A percentile compares a stretch with the other conserved stretches of the same genome.
These are phyloP conservation scores for Drosophila ezoana DNA, from an alignment of 2,888 invertebrate species.

Conservation along the genomic window DNA sequence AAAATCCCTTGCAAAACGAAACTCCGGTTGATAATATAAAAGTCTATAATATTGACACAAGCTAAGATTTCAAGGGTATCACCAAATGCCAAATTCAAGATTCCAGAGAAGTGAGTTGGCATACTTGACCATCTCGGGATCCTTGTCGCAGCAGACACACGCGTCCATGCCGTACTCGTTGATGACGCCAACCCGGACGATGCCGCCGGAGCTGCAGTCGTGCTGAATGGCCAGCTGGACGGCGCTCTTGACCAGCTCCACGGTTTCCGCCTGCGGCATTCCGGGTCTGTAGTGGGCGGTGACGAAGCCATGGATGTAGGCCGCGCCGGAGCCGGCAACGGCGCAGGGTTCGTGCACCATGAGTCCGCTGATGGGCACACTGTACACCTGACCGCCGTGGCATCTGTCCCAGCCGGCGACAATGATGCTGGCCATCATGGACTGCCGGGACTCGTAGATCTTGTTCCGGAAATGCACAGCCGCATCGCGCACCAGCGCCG, in stretches of 20 bases:
- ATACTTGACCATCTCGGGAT: conserved; percentile 32
- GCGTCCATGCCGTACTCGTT: conserved; percentile 93
- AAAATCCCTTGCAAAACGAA: too few species aligned
- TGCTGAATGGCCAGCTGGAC: conserved; percentile 94
- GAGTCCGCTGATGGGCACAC: conserved; percentile 93
- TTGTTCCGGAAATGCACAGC: conserved; percentile 96
- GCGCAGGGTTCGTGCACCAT: conserved; percentile 92
- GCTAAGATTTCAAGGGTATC: not conserved
- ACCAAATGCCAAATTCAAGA: conserved; percentile 8
- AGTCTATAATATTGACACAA: not conserved
- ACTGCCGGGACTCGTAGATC: conserved; percentile 97
- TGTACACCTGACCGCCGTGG: conserved; percentile 92
- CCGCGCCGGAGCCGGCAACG: conserved; percentile 98
- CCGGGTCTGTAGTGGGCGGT: conserved; percentile 94
- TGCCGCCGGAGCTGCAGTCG: conserved; percentile 97
- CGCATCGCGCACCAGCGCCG: conserved; percentile 94
- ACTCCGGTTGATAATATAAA: not conserved
- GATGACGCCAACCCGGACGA: conserved; percentile 94
- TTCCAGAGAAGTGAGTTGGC: conserved; percentile 20
- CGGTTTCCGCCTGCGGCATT: conserved; percentile 93
- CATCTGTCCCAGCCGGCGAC: conserved; percentile 98
- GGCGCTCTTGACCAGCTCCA: conserved; percentile 92
- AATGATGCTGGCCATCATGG: conserved; percentile 95
- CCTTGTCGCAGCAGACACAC: conserved; percentile 81
- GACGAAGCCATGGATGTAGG: conserved; percentile 96